These are phyloP conservation scores for Antrozous pallidus DNA, from an alignment of 2,797 vertebrate species.

Conservation along the genomic window DNA sequence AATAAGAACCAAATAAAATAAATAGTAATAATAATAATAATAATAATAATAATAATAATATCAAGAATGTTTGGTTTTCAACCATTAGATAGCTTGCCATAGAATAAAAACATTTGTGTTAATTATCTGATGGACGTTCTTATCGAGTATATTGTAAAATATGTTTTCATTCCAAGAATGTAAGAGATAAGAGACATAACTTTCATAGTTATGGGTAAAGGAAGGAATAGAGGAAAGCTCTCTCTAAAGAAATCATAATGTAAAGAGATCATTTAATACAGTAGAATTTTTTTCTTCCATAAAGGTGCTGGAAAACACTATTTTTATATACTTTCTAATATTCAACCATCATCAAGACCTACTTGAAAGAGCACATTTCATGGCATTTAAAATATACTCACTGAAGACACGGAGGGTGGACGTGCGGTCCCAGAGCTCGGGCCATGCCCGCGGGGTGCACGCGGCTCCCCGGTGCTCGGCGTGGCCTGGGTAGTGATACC, in stretches of 20 bases:
- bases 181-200: not conserved
- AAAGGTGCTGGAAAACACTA: not conserved
- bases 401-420: fast-evolving
- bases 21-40: not conserved
- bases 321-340: not conserved
- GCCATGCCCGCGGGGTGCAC: constrained; percentile 2
- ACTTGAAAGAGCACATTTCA: not conserved
- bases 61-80: not conserved
- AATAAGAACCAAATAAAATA: not conserved
- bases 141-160: not conserved
- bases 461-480: constrained; percentile 46
- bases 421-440: not conserved
- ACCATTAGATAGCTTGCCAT: not conserved
- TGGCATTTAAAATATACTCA: not conserved
- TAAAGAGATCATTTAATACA: not conserved
- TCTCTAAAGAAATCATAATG: not conserved
- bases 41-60: not conserved
- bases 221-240: not conserved
- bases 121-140: not conserved
- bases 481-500: constrained; percentile 10
- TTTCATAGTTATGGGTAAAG: not conserved
- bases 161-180: not conserved
- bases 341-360: not conserved
- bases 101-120: not conserved
- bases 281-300: not conserved